These are phyloP conservation scores for Tinamus guttatus DNA, from an alignment of 2,113 vertebrate species.

Conservation along the genomic window DNA sequence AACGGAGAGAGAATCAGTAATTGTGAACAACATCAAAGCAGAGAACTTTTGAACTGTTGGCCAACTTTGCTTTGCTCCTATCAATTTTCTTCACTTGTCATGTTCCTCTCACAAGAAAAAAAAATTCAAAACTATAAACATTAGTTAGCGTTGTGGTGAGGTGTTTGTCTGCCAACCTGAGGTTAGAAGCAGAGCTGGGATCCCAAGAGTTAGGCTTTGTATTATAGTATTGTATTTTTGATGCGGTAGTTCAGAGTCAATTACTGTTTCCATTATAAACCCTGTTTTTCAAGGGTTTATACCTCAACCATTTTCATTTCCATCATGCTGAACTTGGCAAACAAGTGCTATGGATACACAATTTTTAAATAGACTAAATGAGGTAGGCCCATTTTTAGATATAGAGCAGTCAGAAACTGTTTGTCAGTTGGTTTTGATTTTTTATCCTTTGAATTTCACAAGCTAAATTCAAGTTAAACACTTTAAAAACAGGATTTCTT, in stretches of 20 bases:
- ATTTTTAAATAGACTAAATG: slow-evolving; percentile 78
- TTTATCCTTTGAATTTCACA: slow-evolving; percentile 42
- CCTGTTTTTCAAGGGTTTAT: slow-evolving; percentile 81
- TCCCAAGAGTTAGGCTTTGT: slow-evolving; percentile 74
- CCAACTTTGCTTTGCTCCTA: slow-evolving; percentile 14
- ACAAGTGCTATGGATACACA: slow-evolving; percentile 65
- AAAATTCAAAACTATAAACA: slow-evolving; percentile 74
- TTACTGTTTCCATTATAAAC: slow-evolving; percentile 86
- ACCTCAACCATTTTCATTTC: slow-evolving; percentile 76
- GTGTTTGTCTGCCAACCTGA: slow-evolving; percentile 79
- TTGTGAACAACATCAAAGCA: slow-evolving; percentile 2
- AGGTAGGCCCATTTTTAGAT: slow-evolving; percentile 79
- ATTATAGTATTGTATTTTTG: slow-evolving; percentile 83
- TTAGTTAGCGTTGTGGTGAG: slow-evolving; percentile 83
- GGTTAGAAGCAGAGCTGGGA: slow-evolving; percentile 76
- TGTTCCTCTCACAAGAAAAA: slow-evolving; percentile 19
- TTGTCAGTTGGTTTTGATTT: slow-evolving; percentile 65
- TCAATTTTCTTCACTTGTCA: slow-evolving; percentile 55
- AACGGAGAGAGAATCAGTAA: neutral
- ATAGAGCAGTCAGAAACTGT: slow-evolving; percentile 59
- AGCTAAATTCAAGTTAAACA: slow-evolving; percentile 29
- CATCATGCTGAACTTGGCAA: slow-evolving; percentile 70
- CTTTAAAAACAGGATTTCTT: slow-evolving; percentile 21
- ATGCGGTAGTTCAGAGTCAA: slow-evolving; percentile 80
- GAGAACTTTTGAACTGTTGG: slow-evolving; percentile 30